phyloP scores from a whole-genome alignment of 2,113 vertebrate species.

The Archilochus colubris region DNA sequence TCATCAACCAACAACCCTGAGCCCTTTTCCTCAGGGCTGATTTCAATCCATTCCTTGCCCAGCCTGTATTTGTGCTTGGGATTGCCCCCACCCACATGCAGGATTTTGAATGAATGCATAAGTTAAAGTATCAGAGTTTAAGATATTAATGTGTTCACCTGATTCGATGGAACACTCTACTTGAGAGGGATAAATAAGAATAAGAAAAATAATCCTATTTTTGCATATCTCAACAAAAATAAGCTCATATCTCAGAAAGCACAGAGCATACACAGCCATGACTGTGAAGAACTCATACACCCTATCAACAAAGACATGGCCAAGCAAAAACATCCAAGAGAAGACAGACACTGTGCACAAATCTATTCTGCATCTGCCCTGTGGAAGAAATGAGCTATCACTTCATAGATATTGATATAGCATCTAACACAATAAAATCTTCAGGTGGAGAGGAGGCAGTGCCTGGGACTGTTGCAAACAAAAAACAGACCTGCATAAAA shows the following conservation, averaged over 20 bases:
- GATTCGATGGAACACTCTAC: background rate
- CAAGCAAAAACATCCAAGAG: background rate
- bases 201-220: background rate
- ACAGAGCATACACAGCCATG: background rate
- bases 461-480: fast-evolving
- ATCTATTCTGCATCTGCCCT: background rate
- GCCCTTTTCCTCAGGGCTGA: no score
- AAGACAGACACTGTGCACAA: background rate
- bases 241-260: background rate
- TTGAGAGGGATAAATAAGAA: background rate
- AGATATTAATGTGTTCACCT: background rate
- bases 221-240: background rate
- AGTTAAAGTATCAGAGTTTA: background rate
- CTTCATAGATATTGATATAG: background rate
- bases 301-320: background rate
- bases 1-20: no score
- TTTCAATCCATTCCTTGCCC: no score
- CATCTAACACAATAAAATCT: background rate
- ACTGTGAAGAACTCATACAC: background rate
- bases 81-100: no score
- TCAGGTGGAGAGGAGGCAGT: background rate
- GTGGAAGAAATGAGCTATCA: background rate
- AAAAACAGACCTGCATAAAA: background rate
- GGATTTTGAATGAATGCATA: no score
- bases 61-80: no score